Evolutionary conservation across 2,888 invertebrate species (phyloP), one percentile per base, ranked within the genome.

Genomic region (Orthosia gracilis): DNA sequence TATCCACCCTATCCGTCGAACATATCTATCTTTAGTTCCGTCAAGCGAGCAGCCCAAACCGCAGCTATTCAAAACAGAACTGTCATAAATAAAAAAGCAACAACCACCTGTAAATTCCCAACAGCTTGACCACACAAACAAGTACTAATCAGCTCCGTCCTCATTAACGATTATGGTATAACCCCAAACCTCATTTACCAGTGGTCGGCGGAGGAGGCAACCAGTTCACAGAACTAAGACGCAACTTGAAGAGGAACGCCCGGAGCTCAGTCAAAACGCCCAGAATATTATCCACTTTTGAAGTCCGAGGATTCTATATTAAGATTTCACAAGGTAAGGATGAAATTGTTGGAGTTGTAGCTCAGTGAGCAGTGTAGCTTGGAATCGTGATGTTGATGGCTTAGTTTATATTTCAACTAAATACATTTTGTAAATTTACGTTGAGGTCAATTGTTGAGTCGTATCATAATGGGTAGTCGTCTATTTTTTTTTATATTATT

Each of bases 151-250:
- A 73, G 69, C 49, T 50, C 21, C 59, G 57, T 74, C 49, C 58
- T 15, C 31, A 62, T 74, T 84, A 68, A 61, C n/a, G 45, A 45
- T 71, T 75, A 84, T 76, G 54, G 45, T 81, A 72, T 75, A 67
- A 75, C 59, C 45, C 31, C 18, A 59, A 83, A 82, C 18, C 55
- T 84, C 31, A 69, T 81, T 75, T 4, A 17, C 15, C 86, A 96
- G 96, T 98, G 69, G 96, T 98, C 40, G 98, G 98, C 15, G 98
- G 98, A 13, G 98, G 98, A 7, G 96, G 95, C n/a, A 98, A 98
- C 91, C 97, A 97, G 68, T 98, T 98, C 88, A 97, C 97, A 3
- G 97, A 98, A 85, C 97, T 98, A 49, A 96, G 98, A 15, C 94
- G 97, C 47, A 96, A 94, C 87, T 96, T 97, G 87, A 97, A 97